phyloP scores from a whole-genome alignment of 2,888 invertebrate genomes.

The Microplitis deprimator region DNA sequence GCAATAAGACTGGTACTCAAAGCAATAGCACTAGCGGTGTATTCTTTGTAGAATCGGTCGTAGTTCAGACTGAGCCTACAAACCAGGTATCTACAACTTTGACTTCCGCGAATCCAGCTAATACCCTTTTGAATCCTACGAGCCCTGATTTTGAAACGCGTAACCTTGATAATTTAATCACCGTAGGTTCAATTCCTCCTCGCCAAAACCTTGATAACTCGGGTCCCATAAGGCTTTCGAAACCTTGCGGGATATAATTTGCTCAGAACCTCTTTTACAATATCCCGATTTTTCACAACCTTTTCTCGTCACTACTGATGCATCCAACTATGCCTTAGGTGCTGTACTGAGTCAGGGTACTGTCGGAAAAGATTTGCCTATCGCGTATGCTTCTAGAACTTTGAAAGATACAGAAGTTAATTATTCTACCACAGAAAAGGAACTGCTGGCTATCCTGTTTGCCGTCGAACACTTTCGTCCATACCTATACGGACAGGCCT shows the following conservation, averaged over 20 bases:
- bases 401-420: conserved; percentile 46
- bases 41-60: no score
- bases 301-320: conserved; percentile 55
- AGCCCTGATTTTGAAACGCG: no score
- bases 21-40: no score
- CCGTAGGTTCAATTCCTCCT: no score
- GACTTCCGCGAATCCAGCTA: accelerated
- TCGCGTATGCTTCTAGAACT: conserved; percentile 44
- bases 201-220: no score
- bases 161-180: no score
- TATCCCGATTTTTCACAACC: conserved; percentile 49
- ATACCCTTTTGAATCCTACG: accelerated
- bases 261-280: conserved; percentile 38
- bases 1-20: no score
- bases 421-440: conserved; percentile 32
- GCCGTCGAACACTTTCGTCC: conserved; percentile 41
- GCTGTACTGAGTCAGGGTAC: conserved; percentile 52
- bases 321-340: conserved; percentile 50
- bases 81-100: no score
- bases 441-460: conserved; percentile 29
- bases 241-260: conserved; percentile 15
- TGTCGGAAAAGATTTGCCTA: conserved; percentile 41
- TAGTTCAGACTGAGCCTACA: no score
- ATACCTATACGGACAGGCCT: conserved; percentile 38
- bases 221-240: conserved; percentile 30